These are phyloP conservation scores for Crenichthys baileyi DNA, from an alignment of 2,797 vertebrate species.

Conservation along the genomic window DNA sequence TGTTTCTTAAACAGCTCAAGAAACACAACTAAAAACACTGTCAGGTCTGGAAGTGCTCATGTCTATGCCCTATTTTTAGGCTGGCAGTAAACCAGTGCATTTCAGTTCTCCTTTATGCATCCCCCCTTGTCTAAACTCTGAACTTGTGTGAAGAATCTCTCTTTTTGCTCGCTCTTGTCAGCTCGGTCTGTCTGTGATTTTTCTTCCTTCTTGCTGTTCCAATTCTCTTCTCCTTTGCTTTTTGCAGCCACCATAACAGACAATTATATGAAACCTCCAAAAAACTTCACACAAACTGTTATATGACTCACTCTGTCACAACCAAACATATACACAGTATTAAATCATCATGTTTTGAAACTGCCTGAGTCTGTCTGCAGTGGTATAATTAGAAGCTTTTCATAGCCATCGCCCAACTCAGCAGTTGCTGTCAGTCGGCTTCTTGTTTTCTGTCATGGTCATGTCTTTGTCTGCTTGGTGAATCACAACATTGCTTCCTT, in stretches of 20 bases:
- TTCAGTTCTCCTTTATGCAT: constrained; percentile 48
- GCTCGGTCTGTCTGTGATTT: constrained; percentile 33
- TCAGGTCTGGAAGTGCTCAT: constrained; percentile 52
- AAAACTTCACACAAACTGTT: not conserved
- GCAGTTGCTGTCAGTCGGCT: constrained; percentile 29
- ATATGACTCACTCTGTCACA: constrained; percentile 21
- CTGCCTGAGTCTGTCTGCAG: constrained; percentile 31
- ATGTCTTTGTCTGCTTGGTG: constrained; percentile 22
- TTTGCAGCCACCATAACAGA: constrained; percentile 4
- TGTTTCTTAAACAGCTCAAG: constrained; percentile 53
- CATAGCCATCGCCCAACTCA: constrained; percentile 22
- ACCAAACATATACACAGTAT: constrained; percentile 22
- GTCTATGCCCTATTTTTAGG: constrained; percentile 67
- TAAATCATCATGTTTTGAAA: constrained; percentile 27
- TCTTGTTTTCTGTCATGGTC: constrained; percentile 23
- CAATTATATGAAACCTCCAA: constrained; percentile 23
- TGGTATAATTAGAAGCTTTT: constrained; percentile 45
- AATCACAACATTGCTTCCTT: constrained; percentile 34
- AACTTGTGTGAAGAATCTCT: constrained; percentile 24
- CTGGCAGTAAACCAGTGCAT: constrained; percentile 43
- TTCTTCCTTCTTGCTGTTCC: constrained; percentile 7
- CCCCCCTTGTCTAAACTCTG: constrained; percentile 38
- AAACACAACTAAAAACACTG: constrained; percentile 55
- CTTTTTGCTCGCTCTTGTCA: constrained; percentile 23
- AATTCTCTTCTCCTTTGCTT: constrained; percentile 1